Evolutionary conservation across 2,888 invertebrate genomes (phyloP), one percentile per base, ranked within the genome.

Genomic region (Dioctria linearis): DNA sequence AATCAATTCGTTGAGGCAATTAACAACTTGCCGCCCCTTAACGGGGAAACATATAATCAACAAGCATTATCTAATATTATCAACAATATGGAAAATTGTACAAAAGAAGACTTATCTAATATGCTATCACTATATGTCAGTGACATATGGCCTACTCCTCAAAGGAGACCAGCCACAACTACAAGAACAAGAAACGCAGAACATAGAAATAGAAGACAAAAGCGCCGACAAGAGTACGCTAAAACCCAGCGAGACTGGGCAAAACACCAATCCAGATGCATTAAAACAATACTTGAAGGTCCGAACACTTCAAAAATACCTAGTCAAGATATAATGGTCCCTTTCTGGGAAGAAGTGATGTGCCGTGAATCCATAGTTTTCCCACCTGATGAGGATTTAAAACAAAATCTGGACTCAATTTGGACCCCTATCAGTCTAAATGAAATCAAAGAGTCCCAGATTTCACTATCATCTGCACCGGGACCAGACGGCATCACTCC

Each of bases 401-500:
- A n/a, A 25, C 25, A 67, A 37, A 8, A n/a, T 13, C 43, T 43
- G n/a, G 46, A 13, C 3, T 5, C 66, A 8, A n/a, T 66, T 11
- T 67, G 67, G 49, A n/a, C n/a, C 5, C 67, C 67, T 6, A 46
- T 46, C n/a, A 4, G 8, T 13, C 5, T 37, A 4, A 37, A n/a
- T 3, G 49, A 46, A 3, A 46, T 67, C 13, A 3, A 3, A 3
- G 8, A 43, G 4, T 46, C 46, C 3, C 42, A n/a, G 37, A 8
- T 67, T 3, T 5, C 13, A 2, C 3, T 13, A 8, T 11, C 46
- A 8, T 43, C 67, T 4, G 42, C 49, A 5, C 49, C 67, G 3
- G 67, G 67, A 43, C 46, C 67, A 4, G 67, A 67, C 11, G 46
- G 67, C n/a, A 67, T 67, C 5, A 67, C 67, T n/a, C 11, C 67